Conservation (phyloP, 2,888 invertebrate genomes). For the Cephus pygmeus region DNA sequence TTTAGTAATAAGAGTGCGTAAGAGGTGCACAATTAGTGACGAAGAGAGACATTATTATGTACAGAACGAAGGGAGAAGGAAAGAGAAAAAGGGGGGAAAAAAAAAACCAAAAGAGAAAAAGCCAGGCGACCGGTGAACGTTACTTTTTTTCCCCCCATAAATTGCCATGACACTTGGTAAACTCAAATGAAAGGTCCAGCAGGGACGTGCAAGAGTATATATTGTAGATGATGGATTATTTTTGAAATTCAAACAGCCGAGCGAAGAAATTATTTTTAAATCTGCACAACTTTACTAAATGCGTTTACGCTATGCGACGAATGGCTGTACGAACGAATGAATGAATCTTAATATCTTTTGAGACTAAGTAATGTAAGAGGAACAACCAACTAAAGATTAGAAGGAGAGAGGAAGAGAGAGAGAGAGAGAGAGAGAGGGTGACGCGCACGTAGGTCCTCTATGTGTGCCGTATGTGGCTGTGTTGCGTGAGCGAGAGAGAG, state of each 20-base stretch:
- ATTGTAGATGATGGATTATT: not conserved
- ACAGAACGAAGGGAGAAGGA: not conserved
- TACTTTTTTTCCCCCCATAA: not conserved
- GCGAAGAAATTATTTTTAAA: slow-evolving; percentile 5
- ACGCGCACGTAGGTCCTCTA: not conserved
- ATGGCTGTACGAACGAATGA: not conserved
- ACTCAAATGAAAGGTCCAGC: not conserved
- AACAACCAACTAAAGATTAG: not conserved
- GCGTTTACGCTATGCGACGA: not conserved
- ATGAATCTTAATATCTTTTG: not conserved
- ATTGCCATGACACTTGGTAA: not conserved
- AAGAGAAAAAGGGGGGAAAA: not conserved
- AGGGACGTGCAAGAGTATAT: not conserved
- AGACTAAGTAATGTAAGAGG: not conserved
- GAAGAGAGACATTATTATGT: not conserved
- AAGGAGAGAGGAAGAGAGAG: not conserved
- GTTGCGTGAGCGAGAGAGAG: not conserved
- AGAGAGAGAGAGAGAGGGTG: too few relatives aligned
- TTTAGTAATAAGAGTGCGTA: slow-evolving; percentile 10
- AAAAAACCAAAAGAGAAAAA: not conserved
- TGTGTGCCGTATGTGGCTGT: not conserved
- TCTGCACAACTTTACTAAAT: not conserved
- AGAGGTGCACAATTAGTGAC: not conserved
- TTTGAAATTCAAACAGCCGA: not conserved
- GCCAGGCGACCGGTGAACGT: not conserved